Evolutionary conservation across 2,888 invertebrate species (phyloP).

Genomic region (Stenichneumon culpator): DNA sequence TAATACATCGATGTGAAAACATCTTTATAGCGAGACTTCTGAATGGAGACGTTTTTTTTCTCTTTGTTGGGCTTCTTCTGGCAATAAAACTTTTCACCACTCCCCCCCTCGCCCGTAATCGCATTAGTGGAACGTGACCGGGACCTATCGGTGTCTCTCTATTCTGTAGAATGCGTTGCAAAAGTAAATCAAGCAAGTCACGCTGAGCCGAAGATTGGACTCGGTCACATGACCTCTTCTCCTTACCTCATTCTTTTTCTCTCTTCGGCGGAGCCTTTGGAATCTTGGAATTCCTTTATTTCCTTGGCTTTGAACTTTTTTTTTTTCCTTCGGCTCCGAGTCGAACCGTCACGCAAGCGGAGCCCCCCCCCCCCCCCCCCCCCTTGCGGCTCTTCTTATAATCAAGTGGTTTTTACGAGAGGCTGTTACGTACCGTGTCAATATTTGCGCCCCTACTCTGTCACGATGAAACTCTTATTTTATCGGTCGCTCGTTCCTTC

Average conservation of each 20-base stretch:
- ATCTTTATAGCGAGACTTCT: background rate
- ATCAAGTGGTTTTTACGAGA: slow-evolving; percentile 82
- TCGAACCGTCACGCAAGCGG: background rate
- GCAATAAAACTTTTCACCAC: slow-evolving; percentile 57
- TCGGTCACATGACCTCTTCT: slow-evolving; percentile 43
- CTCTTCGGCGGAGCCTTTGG: slow-evolving; percentile 4
- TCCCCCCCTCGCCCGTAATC: slow-evolving; percentile 31
- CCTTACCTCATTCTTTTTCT: slow-evolving; percentile 8
- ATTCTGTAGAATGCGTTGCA: slow-evolving; percentile 28
- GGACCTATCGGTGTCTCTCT: slow-evolving; percentile 35
- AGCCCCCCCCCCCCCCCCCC: background rate
- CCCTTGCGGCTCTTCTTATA: slow-evolving; percentile 23
- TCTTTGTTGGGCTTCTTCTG: background rate
- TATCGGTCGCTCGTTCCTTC: background rate
- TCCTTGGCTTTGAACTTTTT: slow-evolving; percentile 8
- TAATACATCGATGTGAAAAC: background rate
- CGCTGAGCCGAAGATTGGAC: slow-evolving; percentile 60
- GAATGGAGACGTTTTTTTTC: slow-evolving; percentile 4
- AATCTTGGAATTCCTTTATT: slow-evolving; percentile 47
- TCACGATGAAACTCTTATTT: slow-evolving; percentile 18
- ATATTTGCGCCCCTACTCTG: slow-evolving; percentile 77
- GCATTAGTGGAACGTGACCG: slow-evolving; percentile 63
- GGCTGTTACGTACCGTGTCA: slow-evolving; percentile 76
- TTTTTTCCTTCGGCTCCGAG: slow-evolving; percentile 8
- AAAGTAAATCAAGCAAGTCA: slow-evolving; percentile 59